Base-by-base conservation (phyloP, 2,797 vertebrate species). In the Phoeniculus purpureus region DNA sequence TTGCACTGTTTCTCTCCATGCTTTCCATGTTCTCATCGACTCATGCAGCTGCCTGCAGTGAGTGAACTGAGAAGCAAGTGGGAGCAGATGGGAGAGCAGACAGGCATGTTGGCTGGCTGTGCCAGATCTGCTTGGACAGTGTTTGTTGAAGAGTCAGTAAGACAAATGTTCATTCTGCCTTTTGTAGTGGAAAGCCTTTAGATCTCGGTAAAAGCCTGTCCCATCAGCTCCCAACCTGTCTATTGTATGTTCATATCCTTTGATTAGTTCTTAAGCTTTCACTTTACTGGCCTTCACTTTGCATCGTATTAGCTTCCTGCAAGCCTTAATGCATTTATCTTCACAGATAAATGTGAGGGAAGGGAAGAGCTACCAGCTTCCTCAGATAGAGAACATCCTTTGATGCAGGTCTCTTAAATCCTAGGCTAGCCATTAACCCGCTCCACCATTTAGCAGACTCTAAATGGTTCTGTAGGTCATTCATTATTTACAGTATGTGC, bases 401-500 rank as follows among this genome's bases (percentile, higher is more conserved):
- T 60, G 56, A 90, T 85, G 43, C 27, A 68, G 0, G 1, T 47
- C 62, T 89, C 66, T 74, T 77, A 94, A 94, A 85, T 85, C 87
- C 76, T 78, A 64, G 37, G 23, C 51, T 81, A 87, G 56, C 48
- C 59, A 72, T 85, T 92, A 92, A 94, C 83, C 87, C 76, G 65
- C 29, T 87, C 14, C 45, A 58, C 20, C 27, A 23, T 79, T 87
- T 72, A 87, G 86, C 27, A 12, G 21, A 75, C 81, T 94, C 72
- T 21, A 74, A 51, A 17, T 61, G 8, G 10, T 76, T 92, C 73
- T 85, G 87, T 32, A 80, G 81, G 84, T 80, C 58, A 85, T 72
- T 68, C 65, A 66, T 89, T 94, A 93, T 92, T 93, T 94, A 80
- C 43, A 80, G 51, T 31, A 50, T 12, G 12, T 80, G 62, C 56